Base-by-base conservation (phyloP, 2,888 invertebrate genomes). In the Timema cristinae region DNA sequence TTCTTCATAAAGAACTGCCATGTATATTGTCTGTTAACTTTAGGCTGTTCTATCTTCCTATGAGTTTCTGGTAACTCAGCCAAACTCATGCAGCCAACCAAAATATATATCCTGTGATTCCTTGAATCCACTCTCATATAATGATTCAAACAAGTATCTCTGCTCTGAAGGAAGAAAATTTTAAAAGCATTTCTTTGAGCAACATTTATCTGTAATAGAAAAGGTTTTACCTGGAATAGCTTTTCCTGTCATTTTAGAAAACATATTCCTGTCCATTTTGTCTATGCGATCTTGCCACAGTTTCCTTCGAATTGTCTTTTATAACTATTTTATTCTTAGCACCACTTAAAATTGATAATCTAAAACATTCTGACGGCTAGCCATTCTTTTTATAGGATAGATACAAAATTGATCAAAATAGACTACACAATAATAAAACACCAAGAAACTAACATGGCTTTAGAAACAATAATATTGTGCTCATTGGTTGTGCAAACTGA, bases 201-300 rank as follows among this genome's bases (percentile, higher is more conserved):
- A 56, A 16, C 56, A 56, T 15, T 56, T 56, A n/a, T 8, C 5
- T 15, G 16, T 16, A 56, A 11, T 5, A 56, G 56, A 56, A 56
- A 56, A 56, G 5, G 8, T 56, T 16, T 56, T 56, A 56, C 56
- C 56, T 56, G 56, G 56, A 56, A 56, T n/a, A n/a, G n/a, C n/a
- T n/a, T 56, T 7, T 56, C 5, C 56, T 15, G 56, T 56, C n/a
- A 56, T 15, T 7, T 56, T 56, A 56, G 6, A 56, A 56, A 5
- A 56, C 56, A 56, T 56, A 56, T 7, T 56, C 56, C 2, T 56
- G 5, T 16, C 56, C 56, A 56, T 7, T 56, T 56, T 56, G 56
- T 56, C 56, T 56, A 15, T 6, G 56, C 2, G n/a, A 8, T 11
- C 2, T 56, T 5, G 7, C 56, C 56, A 13, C 56, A 56, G n/a